Percentiles rank a stretch among this genome's conserved stretches.
Evolutionary conservation across 2,888 invertebrate species (phyloP).

Genomic region (Tillus elongatus): DNA sequence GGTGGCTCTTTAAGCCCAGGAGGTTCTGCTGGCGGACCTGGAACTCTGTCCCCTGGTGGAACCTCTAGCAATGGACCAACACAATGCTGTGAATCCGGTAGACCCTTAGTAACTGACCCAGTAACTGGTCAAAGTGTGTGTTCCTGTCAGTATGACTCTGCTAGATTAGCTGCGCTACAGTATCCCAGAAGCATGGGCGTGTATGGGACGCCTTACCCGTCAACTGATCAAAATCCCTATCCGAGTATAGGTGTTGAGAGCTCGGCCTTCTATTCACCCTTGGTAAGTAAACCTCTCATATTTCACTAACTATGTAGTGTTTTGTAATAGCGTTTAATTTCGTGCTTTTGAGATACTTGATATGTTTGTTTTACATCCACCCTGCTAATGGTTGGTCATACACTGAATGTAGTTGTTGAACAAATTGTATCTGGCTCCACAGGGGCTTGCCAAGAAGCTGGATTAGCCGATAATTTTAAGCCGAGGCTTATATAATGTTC

Average conservation of each 20-base stretch:
- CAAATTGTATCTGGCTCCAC: too few species aligned
- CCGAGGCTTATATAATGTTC: too few species aligned
- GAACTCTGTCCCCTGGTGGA: slow-evolving; percentile 50
- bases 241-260: slow-evolving; percentile 89
- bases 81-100: slow-evolving; percentile 80
- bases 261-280: slow-evolving; percentile 88
- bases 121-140: slow-evolving; percentile 89
- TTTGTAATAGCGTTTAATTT: slow-evolving; percentile 23
- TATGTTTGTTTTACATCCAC: too few species aligned
- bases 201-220: slow-evolving; percentile 81
- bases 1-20: slow-evolving; percentile 68
- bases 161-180: slow-evolving; percentile 71
- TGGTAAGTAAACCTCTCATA: slow-evolving; percentile 61
- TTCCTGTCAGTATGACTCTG: slow-evolving; percentile 89
- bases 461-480: too few species aligned
- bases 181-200: slow-evolving; percentile 77
- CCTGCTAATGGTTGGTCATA: too few species aligned
- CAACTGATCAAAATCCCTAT: slow-evolving; percentile 86
- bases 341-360: slow-evolving; percentile 26
- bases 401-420: too few species aligned
- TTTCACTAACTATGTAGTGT: slow-evolving; percentile 26
- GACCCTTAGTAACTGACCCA: slow-evolving; percentile 86
- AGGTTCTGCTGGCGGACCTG: slow-evolving; percentile 44
- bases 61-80: slow-evolving; percentile 37
- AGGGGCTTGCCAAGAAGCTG: too few species aligned